Conservation (phyloP, 2,113 vertebrate species). For the Motacilla tschutschensis region DNA sequence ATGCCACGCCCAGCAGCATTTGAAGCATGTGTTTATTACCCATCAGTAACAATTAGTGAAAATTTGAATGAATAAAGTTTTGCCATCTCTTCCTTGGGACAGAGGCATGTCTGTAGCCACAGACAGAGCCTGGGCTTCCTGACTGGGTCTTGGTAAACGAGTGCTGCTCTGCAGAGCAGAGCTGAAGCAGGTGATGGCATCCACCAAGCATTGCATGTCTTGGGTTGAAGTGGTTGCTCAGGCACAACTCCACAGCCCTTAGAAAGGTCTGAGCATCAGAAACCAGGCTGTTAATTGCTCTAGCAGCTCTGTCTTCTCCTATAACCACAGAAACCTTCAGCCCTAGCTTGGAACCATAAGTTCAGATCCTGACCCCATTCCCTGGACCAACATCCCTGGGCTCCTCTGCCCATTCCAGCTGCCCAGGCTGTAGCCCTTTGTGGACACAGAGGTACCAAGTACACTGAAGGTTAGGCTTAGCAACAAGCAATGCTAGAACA, state of each 20-base stretch:
- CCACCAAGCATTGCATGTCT: neutral
- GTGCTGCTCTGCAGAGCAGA: neutral
- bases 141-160: rapidly evolving
- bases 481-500: neutral
- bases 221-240: neutral
- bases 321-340: neutral
- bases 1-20: neutral
- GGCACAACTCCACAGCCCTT: rapidly evolving
- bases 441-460: neutral
- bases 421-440: neutral
- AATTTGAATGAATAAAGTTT: neutral
- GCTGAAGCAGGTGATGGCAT: neutral
- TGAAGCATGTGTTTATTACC: neutral
- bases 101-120: rapidly evolving
- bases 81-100: neutral
- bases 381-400: rapidly evolving
- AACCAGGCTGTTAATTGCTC: neutral
- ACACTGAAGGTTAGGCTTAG: neutral
- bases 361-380: neutral
- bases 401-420: neutral
- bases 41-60: neutral
- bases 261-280: neutral
- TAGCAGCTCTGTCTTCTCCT: neutral
- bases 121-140: neutral
- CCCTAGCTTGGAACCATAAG: neutral